Conservation (phyloP, 2,113 vertebrate species). For the Otis tarda region DNA sequence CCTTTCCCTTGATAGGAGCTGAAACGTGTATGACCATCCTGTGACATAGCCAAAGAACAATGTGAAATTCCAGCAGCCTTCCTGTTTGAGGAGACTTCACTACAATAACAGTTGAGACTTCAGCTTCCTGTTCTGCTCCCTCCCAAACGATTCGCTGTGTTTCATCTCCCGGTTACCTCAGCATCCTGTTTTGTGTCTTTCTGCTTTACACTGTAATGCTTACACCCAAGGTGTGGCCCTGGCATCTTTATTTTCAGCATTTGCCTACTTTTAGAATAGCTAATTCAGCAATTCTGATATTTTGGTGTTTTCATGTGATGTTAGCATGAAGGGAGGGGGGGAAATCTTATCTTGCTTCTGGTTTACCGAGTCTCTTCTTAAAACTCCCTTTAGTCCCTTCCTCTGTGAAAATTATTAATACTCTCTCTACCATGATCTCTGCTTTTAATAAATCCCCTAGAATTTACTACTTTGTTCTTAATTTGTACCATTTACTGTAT, state of each 20-base stretch:
- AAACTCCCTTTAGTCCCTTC: neutral
- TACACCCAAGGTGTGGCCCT: neutral
- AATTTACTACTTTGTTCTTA: neutral
- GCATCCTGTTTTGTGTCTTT: conserved; percentile 45
- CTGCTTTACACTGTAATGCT: neutral
- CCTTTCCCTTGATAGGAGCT: neutral
- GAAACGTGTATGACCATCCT: neutral
- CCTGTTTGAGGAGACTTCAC: conserved; percentile 11
- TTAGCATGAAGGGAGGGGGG: neutral
- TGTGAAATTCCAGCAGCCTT: conserved; percentile 10
- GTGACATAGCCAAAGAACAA: neutral
- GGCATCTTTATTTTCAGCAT: neutral
- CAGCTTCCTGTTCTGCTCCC: neutral
- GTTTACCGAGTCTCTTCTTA: neutral
- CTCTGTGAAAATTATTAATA: neutral
- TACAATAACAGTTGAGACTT: neutral
- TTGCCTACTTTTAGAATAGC: neutral
- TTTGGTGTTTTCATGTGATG: neutral
- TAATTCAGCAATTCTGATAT: neutral
- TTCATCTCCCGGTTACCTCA: neutral
- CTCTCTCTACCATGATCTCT: neutral
- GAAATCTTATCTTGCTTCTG: neutral
- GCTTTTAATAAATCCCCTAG: neutral
- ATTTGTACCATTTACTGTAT: neutral
- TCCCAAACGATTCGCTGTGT: neutral